Evolutionary conservation across 2,888 invertebrate genomes (phyloP), one percentile per base, ranked within the genome.

Genomic region (Amiota minor): DNA sequence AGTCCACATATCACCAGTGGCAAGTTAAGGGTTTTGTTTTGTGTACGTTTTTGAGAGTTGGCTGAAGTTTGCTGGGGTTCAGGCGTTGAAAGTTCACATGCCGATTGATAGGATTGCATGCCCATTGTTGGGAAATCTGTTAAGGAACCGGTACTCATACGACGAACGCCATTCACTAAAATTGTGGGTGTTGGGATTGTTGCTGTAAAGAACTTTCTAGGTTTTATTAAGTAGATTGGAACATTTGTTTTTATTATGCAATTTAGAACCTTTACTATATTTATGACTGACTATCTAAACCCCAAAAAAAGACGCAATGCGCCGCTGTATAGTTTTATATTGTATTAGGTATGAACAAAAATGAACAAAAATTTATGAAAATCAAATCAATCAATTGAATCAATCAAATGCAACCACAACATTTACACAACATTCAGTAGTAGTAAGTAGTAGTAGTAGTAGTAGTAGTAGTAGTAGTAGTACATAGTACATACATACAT

Each of bases 1-100:
- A 91, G 87, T 72, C 91, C 91, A 75, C 90, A 91, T 49, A 91
- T 87, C 77, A 91, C 90, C 23, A 91, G 87, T 72, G 91, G 91
- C 78, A 91, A 88, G 70, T 83, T 85, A 47, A 88, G 70, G 14
- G 86, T 78, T 46, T 81, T 85, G 3, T 18, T 59, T 59, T 20
- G 59, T n/a, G 16, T 8, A 59, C 11, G 18, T 11, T 16, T 59
- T 18, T 59, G 16, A 6, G n/a, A 11, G 10, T 59, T 20, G 59
- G 9, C 16, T 2, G n/a, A 53, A 12, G 18, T 18, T 20, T 49
- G 47, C 67, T 47, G 49, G 35, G 35, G 2, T 35, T 35, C 35
- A 67, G 47, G 47, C 23, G 53, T 6, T 55, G n/a, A 20, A 50
- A 23, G 68, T 71, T n/a, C 76, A 61, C 68, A 59, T 71, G 75